Conservation (phyloP, 2,888 invertebrate genomes). For the Euzophera pinguis region DNA sequence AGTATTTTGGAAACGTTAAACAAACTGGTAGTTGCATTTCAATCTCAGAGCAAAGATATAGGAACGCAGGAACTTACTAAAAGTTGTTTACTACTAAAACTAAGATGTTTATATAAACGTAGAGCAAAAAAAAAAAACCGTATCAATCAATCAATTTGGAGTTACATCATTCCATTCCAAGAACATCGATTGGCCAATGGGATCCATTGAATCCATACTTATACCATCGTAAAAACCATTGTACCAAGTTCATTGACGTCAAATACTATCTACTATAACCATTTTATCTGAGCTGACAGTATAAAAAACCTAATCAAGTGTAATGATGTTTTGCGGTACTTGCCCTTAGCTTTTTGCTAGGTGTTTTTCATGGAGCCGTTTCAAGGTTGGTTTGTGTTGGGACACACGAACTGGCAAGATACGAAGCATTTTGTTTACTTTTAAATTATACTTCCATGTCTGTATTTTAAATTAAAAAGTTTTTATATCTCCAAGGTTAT, state of each 20-base stretch:
- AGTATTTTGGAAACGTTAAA: too few relatives aligned
- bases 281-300: conserved; percentile 38
- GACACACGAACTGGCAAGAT: conserved; percentile 23
- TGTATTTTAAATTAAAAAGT: too few relatives aligned
- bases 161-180: conserved; percentile 21
- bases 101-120: background rate
- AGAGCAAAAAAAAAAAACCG: background rate
- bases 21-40: too few relatives aligned
- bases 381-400: conserved; percentile 32
- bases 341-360: conserved; percentile 53
- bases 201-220: conserved; percentile 15
- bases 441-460: background rate
- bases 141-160: conserved; percentile 22
- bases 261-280: conserved; percentile 23
- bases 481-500: too few relatives aligned
- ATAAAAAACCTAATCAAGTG: conserved; percentile 56
- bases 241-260: conserved; percentile 43
- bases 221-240: conserved; percentile 38
- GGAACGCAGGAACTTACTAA: background rate
- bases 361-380: conserved; percentile 34
- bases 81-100: background rate
- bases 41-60: too few relatives aligned
- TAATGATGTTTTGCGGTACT: conserved; percentile 50
- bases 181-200: conserved; percentile 12
- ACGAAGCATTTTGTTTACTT: background rate